Percentiles rank a stretch among this genome's conserved stretches.
phyloP scores from a whole-genome alignment of 2,888 invertebrate genomes.

The Phortica okadai region DNA sequence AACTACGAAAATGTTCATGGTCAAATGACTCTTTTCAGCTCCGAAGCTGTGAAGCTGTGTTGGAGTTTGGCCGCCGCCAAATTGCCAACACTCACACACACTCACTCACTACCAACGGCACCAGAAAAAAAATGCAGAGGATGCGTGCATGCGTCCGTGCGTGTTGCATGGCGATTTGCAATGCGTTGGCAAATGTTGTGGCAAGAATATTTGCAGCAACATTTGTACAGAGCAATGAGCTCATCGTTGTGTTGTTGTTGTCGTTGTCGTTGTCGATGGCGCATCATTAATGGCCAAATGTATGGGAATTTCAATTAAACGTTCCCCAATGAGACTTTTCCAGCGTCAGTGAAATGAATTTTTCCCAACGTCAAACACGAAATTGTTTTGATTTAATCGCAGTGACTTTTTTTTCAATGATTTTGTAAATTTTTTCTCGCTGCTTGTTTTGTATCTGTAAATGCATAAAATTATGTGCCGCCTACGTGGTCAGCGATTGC shows the following conservation, averaged over 20 bases:
- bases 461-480: conserved; percentile 56
- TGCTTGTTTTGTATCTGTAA: conserved; percentile 45
- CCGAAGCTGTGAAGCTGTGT: conserved; percentile 32
- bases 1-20: conserved; percentile 63
- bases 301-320: conserved; percentile 70
- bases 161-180: conserved; percentile 64
- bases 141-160: conserved; percentile 56
- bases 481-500: conserved; percentile 58
- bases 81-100: too few species aligned
- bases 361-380: conserved; percentile 51
- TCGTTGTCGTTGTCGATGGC: not conserved
- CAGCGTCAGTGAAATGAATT: conserved; percentile 1
- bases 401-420: conserved; percentile 53
- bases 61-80: not conserved
- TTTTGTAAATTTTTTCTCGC: conserved; percentile 23
- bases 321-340: conserved; percentile 30
- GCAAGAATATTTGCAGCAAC: conserved; percentile 11
- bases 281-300: conserved; percentile 28
- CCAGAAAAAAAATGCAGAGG: conserved; percentile 25
- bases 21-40: not conserved
- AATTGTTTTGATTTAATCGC: conserved; percentile 36
- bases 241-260: not conserved
- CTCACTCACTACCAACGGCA: not conserved
- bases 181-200: conserved; percentile 49
- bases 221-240: not conserved